Conservation (phyloP, 2,888 invertebrate genomes). For the Stenoptilia bipunctidactyla region DNA sequence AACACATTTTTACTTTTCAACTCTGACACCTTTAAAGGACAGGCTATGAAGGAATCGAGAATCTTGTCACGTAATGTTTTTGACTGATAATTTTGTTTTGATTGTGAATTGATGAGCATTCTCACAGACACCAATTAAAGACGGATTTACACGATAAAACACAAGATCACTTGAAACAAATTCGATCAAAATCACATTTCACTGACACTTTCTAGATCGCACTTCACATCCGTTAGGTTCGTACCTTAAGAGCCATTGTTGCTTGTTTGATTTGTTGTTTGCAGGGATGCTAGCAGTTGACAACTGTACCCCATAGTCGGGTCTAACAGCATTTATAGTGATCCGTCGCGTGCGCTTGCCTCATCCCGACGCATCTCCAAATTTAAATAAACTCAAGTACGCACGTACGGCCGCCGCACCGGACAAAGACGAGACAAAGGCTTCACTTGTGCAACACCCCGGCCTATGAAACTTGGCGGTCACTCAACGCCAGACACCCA, state of each 20-base stretch:
- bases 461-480: slow-evolving; percentile 46
- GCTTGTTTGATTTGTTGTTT: slow-evolving; percentile 32
- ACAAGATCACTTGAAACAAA: too few relatives aligned
- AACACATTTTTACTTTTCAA: too few relatives aligned
- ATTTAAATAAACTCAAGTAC: slow-evolving; percentile 71
- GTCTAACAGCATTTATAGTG: slow-evolving; percentile 54
- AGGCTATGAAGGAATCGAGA: too few relatives aligned
- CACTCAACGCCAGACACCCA: slow-evolving; percentile 32
- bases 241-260: slow-evolving; percentile 64
- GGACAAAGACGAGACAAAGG: slow-evolving; percentile 66
- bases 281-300: slow-evolving; percentile 47
- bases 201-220: slow-evolving; percentile 12
- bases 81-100: too few relatives aligned
- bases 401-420: slow-evolving; percentile 55
- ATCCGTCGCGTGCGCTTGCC: slow-evolving; percentile 41
- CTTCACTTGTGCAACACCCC: slow-evolving; percentile 54
- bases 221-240: slow-evolving; percentile 32
- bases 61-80: too few relatives aligned
- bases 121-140: too few relatives aligned
- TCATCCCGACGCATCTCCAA: slow-evolving; percentile 67
- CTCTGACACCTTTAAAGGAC: too few relatives aligned
- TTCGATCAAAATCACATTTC: slow-evolving; percentile 4
- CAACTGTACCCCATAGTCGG: slow-evolving; percentile 51
- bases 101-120: too few relatives aligned
- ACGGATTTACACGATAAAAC: too few relatives aligned